These are phyloP conservation scores for Bombylius discolor DNA, from an alignment of 2,888 invertebrate species.

Conservation along the genomic window DNA sequence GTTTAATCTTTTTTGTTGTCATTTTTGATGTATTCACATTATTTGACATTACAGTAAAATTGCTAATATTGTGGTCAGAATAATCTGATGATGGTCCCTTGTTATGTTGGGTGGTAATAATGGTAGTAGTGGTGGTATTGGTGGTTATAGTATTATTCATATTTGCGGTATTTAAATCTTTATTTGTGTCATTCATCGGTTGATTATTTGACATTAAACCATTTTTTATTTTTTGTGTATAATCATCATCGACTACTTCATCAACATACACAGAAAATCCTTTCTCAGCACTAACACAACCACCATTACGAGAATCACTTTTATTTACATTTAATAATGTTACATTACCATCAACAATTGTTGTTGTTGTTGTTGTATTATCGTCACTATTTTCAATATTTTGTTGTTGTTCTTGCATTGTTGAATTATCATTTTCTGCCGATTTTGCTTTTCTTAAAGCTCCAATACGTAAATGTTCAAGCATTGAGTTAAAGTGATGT, in stretches of 20 bases:
- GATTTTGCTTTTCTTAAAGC: conserved; percentile 13
- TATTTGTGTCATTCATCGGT: background rate
- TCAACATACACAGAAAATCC: background rate
- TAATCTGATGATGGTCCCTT: no score
- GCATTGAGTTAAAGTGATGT: conserved; percentile 33
- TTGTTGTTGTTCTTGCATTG: background rate
- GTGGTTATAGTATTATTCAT: no score
- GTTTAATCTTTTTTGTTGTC: background rate
- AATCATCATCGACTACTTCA: background rate
- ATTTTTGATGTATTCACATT: background rate
- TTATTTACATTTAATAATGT: background rate
- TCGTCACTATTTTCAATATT: background rate
- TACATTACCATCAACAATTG: background rate
- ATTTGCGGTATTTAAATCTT: background rate
- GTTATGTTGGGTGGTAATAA: no score
- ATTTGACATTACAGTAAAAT: background rate
- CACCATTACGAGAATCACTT: background rate
- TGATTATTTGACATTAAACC: background rate
- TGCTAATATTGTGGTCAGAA: background rate
- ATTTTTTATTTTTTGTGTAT: background rate
- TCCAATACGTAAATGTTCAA: conserved; percentile 32
- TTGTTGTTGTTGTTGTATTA: background rate
- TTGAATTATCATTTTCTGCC: conserved; percentile 8
- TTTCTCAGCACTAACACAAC: background rate
- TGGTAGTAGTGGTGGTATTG: no score